These are phyloP conservation scores for Myotis vivesi DNA, from an alignment of 2,797 vertebrate species.

Conservation along the genomic window DNA sequence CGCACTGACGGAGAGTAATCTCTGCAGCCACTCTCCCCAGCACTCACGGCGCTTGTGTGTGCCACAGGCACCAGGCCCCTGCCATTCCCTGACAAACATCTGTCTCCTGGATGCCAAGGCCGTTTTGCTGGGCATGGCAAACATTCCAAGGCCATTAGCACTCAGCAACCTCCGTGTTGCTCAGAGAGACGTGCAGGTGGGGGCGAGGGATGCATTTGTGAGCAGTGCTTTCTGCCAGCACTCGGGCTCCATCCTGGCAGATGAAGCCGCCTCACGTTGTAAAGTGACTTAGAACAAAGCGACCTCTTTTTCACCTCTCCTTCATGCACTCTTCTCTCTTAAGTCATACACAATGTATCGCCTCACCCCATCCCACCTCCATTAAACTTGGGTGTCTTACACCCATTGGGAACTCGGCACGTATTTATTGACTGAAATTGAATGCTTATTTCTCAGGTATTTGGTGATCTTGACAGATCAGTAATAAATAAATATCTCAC, in stretches of 20 bases:
- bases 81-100: constrained; percentile 78
- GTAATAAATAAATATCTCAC: not conserved
- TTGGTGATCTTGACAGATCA: constrained; percentile 25
- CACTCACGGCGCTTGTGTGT: not conserved
- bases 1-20: constrained; percentile 78
- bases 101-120: constrained; percentile 78
- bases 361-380: not conserved
- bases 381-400: not conserved
- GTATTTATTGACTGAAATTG: constrained; percentile 42
- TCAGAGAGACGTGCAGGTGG: not conserved
- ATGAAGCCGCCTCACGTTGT: constrained; percentile 26
- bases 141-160: constrained; percentile 58
- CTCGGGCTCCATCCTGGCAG: constrained; percentile 53
- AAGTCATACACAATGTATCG: not conserved
- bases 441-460: constrained; percentile 43
- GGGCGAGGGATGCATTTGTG: constrained; percentile 41
- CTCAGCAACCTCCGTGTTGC: constrained; percentile 61
- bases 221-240: constrained; percentile 57
- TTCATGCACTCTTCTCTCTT: not conserved
- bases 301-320: constrained; percentile 37
- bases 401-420: not conserved
- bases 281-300: constrained; percentile 20
- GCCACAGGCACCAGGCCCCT: constrained; percentile 52
- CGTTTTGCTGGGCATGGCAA: constrained; percentile 52
- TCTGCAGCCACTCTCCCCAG: constrained; percentile 67